A percentile compares a stretch with the other conserved stretches of the same genome.
phyloP scores from a whole-genome alignment of 2,888 invertebrate species.

The Imbricaverruca yamaguchii region DNA sequence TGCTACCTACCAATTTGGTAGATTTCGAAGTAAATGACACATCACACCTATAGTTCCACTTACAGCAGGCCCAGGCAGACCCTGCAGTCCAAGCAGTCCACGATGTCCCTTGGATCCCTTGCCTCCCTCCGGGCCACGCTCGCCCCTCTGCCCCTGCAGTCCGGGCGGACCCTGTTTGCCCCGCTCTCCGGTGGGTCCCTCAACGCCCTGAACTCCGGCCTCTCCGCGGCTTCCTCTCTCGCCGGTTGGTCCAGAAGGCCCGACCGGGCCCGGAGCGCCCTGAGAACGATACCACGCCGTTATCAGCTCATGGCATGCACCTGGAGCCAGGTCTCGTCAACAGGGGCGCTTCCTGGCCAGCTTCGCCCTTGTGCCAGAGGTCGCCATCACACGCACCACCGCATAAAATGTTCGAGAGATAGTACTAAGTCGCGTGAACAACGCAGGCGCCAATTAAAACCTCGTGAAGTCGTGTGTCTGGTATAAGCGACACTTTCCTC shows the following conservation, averaged over 20 bases:
- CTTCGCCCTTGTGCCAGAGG: too few species aligned
- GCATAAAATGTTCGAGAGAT: too few species aligned
- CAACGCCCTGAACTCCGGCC: conserved; percentile 61
- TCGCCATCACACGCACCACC: too few species aligned
- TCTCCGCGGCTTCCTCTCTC: conserved; percentile 62
- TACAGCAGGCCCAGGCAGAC: conserved; percentile 57
- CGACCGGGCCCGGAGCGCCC: conserved; percentile 37
- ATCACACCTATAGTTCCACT: neutral
- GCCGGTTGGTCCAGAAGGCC: conserved; percentile 58
- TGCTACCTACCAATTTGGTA: too few species aligned
- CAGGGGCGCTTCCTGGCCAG: too few species aligned
- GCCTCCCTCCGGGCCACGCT: conserved; percentile 57
- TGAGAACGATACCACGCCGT: neutral
- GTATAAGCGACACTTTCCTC: too few species aligned
- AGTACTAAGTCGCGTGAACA: too few species aligned
- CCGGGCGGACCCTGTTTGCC: conserved; percentile 70
- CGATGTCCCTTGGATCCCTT: conserved; percentile 73
- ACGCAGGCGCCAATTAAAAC: too few species aligned
- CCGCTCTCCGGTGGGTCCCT: conserved; percentile 64
- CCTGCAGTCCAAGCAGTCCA: conserved; percentile 74
- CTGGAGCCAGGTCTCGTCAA: too few species aligned
- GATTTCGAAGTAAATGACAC: too few species aligned
- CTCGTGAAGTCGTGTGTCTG: too few species aligned
- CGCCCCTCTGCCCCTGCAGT: conserved; percentile 64
- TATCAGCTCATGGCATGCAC: neutral